Percentiles rank a stretch among this genome's conserved stretches.
Conservation (phyloP, 2,888 invertebrate species). For the Clostera curtula region DNA sequence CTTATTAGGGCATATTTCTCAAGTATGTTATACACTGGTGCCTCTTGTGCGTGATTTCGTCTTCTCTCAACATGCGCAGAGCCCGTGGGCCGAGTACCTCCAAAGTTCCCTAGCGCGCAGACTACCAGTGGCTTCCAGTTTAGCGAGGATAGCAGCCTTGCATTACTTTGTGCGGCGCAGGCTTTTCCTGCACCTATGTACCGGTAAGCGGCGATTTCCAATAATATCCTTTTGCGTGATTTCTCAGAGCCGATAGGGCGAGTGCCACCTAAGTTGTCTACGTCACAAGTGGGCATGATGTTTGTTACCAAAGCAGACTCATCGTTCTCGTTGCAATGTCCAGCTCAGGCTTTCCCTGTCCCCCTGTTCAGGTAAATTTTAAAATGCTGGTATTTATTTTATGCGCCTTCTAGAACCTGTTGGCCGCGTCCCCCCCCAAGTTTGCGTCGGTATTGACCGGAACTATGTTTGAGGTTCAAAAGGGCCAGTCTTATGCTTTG, state of each 20-base stretch:
- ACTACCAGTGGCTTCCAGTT: constrained; percentile 79
- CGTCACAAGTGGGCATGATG: constrained; percentile 69
- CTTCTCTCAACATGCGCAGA: constrained; percentile 77
- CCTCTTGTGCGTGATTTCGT: constrained; percentile 50
- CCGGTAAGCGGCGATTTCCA: constrained; percentile 75
- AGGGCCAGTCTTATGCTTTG: constrained; percentile 60
- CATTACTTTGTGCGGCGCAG: constrained; percentile 81
- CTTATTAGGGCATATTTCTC: constrained; percentile 25
- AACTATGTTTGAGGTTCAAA: constrained; percentile 72
- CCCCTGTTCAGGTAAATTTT: constrained; percentile 63
- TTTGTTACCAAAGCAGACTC: constrained; percentile 69
- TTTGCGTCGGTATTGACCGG: constrained; percentile 70
- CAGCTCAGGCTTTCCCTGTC: constrained; percentile 79
- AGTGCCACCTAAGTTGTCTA: constrained; percentile 59
- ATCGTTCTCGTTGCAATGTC: constrained; percentile 78
- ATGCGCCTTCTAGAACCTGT: constrained; percentile 48
- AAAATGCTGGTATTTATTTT: constrained; percentile 28
- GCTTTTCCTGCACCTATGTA: constrained; percentile 81
- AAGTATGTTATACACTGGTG: constrained; percentile 22
- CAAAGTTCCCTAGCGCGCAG: constrained; percentile 76
- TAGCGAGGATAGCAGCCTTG: constrained; percentile 63
- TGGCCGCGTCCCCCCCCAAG: constrained; percentile 69
- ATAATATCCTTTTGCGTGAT: constrained; percentile 44
- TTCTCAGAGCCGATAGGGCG: constrained; percentile 63
- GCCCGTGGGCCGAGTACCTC: constrained; percentile 79